Conservation (phyloP, 2,113 vertebrate species). For the Bubo blakistoni region DNA sequence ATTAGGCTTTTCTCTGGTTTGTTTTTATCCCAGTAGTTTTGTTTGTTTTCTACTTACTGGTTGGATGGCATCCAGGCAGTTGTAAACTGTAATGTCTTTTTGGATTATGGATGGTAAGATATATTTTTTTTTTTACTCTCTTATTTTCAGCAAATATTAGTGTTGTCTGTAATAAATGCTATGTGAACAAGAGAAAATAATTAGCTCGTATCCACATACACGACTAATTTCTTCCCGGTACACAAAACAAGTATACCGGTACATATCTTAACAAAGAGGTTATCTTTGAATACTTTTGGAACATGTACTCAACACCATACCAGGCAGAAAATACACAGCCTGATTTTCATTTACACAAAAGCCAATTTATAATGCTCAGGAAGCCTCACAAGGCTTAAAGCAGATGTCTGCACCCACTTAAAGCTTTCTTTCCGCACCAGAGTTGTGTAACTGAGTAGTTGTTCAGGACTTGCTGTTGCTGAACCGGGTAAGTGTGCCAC, state of each 20-base stretch:
- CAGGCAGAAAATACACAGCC: neutral
- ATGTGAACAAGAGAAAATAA: neutral
- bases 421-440: neutral
- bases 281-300: neutral
- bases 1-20: neutral
- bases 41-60: neutral
- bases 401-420: slow-evolving; percentile 33
- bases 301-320: neutral
- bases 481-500: neutral
- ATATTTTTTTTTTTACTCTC: neutral
- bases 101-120: neutral
- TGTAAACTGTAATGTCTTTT: neutral
- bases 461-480: neutral
- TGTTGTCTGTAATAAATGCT: neutral
- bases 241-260: neutral
- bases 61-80: neutral
- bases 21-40: neutral
- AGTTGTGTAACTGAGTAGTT: neutral
- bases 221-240: neutral
- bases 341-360: slow-evolving; percentile 23
- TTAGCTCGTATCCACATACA: neutral
- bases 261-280: neutral
- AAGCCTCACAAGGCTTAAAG: neutral
- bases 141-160: neutral
- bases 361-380: neutral